Evolutionary conservation across 1,140 invertebrate genomes (phyloP), one percentile per base, ranked within the genome.

Genomic region (Drosophila cardini): DNA sequence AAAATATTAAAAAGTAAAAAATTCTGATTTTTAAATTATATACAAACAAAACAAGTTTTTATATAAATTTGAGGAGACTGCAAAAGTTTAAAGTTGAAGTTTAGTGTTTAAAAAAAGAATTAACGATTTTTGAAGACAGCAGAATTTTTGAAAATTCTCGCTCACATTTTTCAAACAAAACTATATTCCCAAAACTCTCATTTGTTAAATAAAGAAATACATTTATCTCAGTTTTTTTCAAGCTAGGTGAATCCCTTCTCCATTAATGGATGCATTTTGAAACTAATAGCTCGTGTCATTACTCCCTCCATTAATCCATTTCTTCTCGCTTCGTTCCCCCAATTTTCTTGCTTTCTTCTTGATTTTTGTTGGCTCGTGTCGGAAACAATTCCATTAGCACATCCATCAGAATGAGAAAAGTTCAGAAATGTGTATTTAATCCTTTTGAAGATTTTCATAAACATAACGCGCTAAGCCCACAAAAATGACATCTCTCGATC

Each of bases 371-470:
- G 40, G 42, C 30, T 56, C 26, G 42, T 48, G 15, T 34, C 43
- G 42, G 9, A 15, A 62, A 72, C 80, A 85, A 75, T 76, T 87
- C 63, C 78, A 87, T 78, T 82, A 72, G 57, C 63, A 68, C 67
- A 85, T 87, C 53, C 62, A 80, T 84, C 81, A 80, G 38, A 48
- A 38, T 34, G 48, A 60, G 78, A 72, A 38, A 42, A 46, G 16
- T 43, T 9, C 36, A 32, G 11, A 62, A 63, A 63, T 48, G 58
- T 36, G 40, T 62, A 26, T 9, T 36, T 83, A 86, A 86, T 86
- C 82, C 82, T 83, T 85, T 76, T 72, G 48, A 87, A 64, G 52
- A 86, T 87, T 87, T 26, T 86, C 79, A 87, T 87, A 86, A 86
- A 85, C 75, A 76, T 74, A 72, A 64, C 65, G 57, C 58, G 48